Percentiles rank a stretch among this genome's conserved stretches.
These are phyloP conservation scores for Phalanger gymnotis DNA, from an alignment of 2,797 vertebrate genomes.

Conservation along the genomic window DNA sequence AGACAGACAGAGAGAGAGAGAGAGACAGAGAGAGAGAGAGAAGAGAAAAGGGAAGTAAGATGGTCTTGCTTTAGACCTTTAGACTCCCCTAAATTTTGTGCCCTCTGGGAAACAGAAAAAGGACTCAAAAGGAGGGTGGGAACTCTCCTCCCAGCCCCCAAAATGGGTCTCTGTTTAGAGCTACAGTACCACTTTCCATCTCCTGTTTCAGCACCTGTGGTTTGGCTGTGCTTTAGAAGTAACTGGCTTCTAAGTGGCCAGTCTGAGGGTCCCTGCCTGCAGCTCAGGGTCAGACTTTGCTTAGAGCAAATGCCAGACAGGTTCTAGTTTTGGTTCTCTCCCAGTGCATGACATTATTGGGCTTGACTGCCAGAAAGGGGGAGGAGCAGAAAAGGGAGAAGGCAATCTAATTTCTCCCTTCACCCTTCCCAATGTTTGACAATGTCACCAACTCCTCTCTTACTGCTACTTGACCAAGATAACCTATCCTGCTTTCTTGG, in stretches of 20 bases:
- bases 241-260: neutral
- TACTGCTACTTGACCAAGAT: neutral
- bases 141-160: neutral
- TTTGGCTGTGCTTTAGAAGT: neutral
- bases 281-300: neutral
- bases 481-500: neutral
- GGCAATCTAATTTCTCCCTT: neutral
- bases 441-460: neutral
- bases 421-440: neutral
- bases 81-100: neutral
- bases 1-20: neutral
- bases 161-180: neutral
- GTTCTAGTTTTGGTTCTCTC: neutral
- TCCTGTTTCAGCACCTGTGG: neutral
- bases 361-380: slow-evolving; percentile 32
- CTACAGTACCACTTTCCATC: neutral
- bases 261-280: neutral
- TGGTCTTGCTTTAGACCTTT: neutral
- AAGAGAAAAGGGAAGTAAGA: neutral
- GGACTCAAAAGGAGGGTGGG: neutral
- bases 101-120: neutral
- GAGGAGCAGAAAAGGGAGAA: neutral
- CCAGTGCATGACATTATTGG: slow-evolving; percentile 17
- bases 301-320: slow-evolving; percentile 12
- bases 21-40: neutral